A percentile compares a stretch with the other conserved stretches of the same genome.
Conservation (phyloP, 2,113 vertebrate species). For the Girardinichthys multiradiatus region DNA sequence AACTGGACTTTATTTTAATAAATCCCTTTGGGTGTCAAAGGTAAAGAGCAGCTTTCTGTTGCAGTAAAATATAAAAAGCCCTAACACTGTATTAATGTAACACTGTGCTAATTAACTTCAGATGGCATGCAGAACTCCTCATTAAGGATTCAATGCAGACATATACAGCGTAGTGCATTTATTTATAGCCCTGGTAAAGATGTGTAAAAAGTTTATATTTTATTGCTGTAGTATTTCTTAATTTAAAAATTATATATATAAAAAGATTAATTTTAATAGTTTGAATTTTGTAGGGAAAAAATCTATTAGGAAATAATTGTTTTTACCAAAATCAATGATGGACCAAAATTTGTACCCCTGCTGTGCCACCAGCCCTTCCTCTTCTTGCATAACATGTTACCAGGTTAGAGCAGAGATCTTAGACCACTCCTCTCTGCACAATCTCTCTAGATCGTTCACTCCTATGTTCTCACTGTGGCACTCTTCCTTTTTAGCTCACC, state of each 20-base stretch:
- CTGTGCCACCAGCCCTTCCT: too few species aligned
- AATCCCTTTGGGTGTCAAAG: background rate
- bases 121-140: background rate
- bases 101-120: background rate
- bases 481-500: too few species aligned
- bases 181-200: too few species aligned
- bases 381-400: too few species aligned
- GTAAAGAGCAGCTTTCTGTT: background rate
- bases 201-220: background rate
- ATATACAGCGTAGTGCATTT: background rate
- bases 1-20: conserved; percentile 26
- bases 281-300: background rate
- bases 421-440: too few species aligned
- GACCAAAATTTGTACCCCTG: too few species aligned
- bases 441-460: too few species aligned
- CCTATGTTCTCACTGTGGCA: too few species aligned
- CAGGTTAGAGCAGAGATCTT: too few species aligned
- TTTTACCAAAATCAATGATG: background rate
- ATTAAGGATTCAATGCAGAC: background rate
- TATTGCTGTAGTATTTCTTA: background rate
- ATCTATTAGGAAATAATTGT: background rate
- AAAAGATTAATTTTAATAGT: background rate
- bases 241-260: background rate
- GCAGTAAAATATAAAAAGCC: background rate
- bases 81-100: background rate